Conservation (phyloP, 2,113 vertebrate genomes). For the Oxygymnocypris stewartii region DNA sequence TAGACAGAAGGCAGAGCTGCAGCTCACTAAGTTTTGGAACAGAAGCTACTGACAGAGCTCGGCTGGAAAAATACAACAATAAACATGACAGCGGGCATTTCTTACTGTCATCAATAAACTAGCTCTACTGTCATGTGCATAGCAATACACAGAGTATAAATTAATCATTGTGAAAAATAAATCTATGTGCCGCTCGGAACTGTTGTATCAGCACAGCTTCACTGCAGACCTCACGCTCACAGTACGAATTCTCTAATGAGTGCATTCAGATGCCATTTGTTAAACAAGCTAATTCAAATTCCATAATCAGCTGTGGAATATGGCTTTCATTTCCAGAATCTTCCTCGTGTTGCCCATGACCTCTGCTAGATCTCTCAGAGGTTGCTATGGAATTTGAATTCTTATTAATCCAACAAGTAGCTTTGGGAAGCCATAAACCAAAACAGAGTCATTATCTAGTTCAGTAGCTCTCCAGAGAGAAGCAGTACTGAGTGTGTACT, state of each 20-base stretch:
- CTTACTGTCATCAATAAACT: slow-evolving; percentile 34
- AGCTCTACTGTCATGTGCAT: slow-evolving; percentile 15
- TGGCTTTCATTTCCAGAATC: neutral
- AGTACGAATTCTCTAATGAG: slow-evolving; percentile 31
- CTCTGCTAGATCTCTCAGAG: slow-evolving; percentile 31
- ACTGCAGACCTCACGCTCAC: neutral
- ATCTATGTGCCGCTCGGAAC: neutral
- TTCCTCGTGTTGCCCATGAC: neutral
- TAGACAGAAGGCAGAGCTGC: neutral
- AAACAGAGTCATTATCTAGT: slow-evolving; percentile 52
- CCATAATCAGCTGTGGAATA: neutral
- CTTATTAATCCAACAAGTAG: slow-evolving; percentile 29
- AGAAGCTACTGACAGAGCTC: slow-evolving; percentile 6
- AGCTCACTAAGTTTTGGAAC: slow-evolving; percentile 10
- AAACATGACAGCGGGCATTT: slow-evolving; percentile 27
- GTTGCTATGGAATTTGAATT: neutral
- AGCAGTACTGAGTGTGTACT: slow-evolving; percentile 58
- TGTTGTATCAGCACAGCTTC: slow-evolving; percentile 32
- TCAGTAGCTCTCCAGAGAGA: slow-evolving; percentile 53
- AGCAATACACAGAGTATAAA: slow-evolving; percentile 4
- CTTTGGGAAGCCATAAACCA: slow-evolving; percentile 13
- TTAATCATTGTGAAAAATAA: neutral
- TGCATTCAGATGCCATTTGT: slow-evolving; percentile 27
- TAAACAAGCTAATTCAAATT: slow-evolving; percentile 20
- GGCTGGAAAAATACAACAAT: slow-evolving; percentile 8